Evolutionary conservation across 2,797 vertebrate species (phyloP).

Genomic region (Acestrorhynchus altus): DNA sequence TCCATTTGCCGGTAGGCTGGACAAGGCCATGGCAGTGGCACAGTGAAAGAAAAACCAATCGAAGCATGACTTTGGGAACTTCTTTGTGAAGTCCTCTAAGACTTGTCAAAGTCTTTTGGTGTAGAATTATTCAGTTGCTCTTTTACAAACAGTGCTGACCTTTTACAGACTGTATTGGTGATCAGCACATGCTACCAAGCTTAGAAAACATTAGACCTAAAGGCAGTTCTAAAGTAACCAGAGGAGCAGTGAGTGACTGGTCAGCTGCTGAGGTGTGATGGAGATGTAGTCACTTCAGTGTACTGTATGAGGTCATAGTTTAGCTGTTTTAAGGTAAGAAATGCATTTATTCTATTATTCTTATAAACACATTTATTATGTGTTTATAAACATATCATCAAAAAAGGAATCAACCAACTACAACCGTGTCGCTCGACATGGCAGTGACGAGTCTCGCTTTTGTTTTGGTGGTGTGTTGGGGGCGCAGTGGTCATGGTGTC

Average conservation of each 20-base stretch:
- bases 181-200: slow-evolving; percentile 28
- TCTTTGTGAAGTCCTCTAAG: slow-evolving; percentile 25
- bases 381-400: no score
- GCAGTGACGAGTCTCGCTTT: no score
- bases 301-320: no score
- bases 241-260: slow-evolving; percentile 20
- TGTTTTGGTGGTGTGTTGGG: no score
- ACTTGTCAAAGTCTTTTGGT: slow-evolving; percentile 40
- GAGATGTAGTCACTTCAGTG: no score
- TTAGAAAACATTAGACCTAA: not conserved
- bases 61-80: slow-evolving; percentile 35
- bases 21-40: slow-evolving; percentile 32
- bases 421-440: no score
- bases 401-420: no score
- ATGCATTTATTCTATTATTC: no score
- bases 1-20: slow-evolving; percentile 45
- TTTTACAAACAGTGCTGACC: slow-evolving; percentile 39
- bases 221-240: slow-evolving; percentile 34
- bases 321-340: no score
- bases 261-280: not conserved
- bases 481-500: no score
- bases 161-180: slow-evolving; percentile 26
- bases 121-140: slow-evolving; percentile 24
- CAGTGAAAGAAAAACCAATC: slow-evolving; percentile 25
- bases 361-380: no score